Evolutionary conservation across 2,797 vertebrate species (phyloP).

Genomic region (Enteromius argenteus): DNA sequence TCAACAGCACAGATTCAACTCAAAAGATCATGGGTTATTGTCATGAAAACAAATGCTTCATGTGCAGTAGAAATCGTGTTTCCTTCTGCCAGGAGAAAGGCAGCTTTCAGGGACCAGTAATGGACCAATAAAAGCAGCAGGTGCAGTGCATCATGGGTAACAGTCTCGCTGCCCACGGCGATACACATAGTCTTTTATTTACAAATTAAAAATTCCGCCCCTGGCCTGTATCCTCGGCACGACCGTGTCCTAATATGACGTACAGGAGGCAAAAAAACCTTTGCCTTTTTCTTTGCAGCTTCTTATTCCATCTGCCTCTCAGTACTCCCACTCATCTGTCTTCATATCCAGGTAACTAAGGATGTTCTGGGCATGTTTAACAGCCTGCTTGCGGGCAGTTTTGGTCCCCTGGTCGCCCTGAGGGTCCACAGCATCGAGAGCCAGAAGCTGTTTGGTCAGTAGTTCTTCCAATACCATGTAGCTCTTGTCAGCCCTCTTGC

Average conservation of each 20-base stretch:
- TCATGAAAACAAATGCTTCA: constrained; percentile 50
- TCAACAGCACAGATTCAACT: constrained; percentile 52
- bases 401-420: constrained; percentile 91
- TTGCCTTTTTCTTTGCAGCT: constrained; percentile 26
- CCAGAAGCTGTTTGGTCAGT: constrained; percentile 93
- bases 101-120: constrained; percentile 63
- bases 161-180: constrained; percentile 56
- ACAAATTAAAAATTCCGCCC: constrained; percentile 60
- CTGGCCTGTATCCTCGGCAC: constrained; percentile 8
- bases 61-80: constrained; percentile 32
- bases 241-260: constrained; percentile 22
- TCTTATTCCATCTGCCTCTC: constrained; percentile 50
- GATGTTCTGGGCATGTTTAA: constrained; percentile 96
- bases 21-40: constrained; percentile 59
- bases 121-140: constrained; percentile 64
- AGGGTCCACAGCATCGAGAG: constrained; percentile 94
- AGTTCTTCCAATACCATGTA: constrained; percentile 95
- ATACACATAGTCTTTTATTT: constrained; percentile 59
- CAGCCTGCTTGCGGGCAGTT: constrained; percentile 92
- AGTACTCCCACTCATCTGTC: constrained; percentile 98
- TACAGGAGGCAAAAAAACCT: constrained; percentile 52
- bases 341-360: constrained; percentile 97
- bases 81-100: constrained; percentile 61
- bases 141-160: constrained; percentile 74
- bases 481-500: constrained; percentile 92